Conservation (phyloP, 2,888 invertebrate genomes). For the Aspidapion aeneum region DNA sequence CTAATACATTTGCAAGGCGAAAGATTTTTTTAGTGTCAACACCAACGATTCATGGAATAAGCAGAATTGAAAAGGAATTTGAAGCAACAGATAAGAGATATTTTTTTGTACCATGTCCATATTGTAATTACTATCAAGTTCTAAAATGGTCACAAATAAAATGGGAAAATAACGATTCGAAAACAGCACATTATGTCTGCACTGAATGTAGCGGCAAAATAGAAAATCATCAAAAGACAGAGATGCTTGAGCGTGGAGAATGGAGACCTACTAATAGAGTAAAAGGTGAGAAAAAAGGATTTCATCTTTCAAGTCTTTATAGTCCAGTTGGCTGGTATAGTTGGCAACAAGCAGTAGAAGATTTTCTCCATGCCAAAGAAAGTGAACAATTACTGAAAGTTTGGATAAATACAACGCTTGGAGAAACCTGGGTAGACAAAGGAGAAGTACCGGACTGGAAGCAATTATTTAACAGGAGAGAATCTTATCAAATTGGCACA, state of each 20-base stretch:
- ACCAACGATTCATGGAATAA: constrained; percentile 16
- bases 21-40: constrained; percentile 15
- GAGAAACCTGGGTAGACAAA: constrained; percentile 14
- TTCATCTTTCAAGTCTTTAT: constrained; percentile 12
- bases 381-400: constrained; percentile 11
- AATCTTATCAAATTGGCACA: constrained; percentile 9
- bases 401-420: constrained; percentile 13
- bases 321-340: constrained; percentile 13
- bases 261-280: constrained; percentile 9
- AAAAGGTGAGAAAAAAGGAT: constrained; percentile 8
- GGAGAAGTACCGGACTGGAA: constrained; percentile 12
- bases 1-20: constrained; percentile 14
- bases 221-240: constrained; percentile 12
- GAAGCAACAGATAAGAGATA: constrained; percentile 9
- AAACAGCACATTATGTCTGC: too few species aligned
- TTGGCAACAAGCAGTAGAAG: constrained; percentile 12
- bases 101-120: too few species aligned
- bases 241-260: constrained; percentile 12
- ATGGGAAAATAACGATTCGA: too few species aligned
- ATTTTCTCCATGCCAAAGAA: constrained; percentile 13
- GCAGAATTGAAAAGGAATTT: too few species aligned
- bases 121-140: too few species aligned
- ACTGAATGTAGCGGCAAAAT: too few species aligned
- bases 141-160: too few species aligned
- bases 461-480: constrained; percentile 11